Conservation (phyloP, 2,113 vertebrate species). For the Prunella himalayana region DNA sequence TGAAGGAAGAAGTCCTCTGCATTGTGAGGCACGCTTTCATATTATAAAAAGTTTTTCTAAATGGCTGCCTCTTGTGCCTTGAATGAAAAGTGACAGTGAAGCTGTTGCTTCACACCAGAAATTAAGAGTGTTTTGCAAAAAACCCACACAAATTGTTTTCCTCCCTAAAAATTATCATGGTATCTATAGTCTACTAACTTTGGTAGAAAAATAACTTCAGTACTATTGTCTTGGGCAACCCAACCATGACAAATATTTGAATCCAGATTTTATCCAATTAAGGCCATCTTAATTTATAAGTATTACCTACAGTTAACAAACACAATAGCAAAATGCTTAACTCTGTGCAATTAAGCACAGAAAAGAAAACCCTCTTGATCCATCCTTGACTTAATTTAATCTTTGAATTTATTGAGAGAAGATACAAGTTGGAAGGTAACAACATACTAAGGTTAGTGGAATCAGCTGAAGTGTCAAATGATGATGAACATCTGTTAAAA, state of each 20-base stretch:
- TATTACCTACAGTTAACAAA: background rate
- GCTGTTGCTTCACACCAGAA: background rate
- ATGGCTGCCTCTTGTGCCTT: background rate
- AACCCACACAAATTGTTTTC: background rate
- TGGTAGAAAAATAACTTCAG: background rate
- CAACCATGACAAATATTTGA: background rate
- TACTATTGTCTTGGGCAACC: background rate
- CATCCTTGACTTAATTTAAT: background rate
- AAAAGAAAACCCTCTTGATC: background rate
- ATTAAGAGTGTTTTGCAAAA: background rate
- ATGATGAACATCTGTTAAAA: background rate
- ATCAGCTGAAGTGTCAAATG: background rate
- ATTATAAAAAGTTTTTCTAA: background rate
- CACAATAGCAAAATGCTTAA: background rate
- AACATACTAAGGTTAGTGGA: background rate
- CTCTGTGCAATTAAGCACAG: background rate
- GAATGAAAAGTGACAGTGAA: rapidly evolving
- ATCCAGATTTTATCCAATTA: background rate
- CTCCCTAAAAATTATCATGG: background rate
- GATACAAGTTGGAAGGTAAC: background rate
- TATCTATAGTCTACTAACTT: background rate
- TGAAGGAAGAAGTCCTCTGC: background rate
- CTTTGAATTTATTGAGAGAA: background rate
- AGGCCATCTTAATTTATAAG: background rate
- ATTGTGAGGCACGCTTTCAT: background rate